These are phyloP conservation scores for Tortricodes alternella DNA, from an alignment of 2,888 invertebrate genomes.

Conservation along the genomic window DNA sequence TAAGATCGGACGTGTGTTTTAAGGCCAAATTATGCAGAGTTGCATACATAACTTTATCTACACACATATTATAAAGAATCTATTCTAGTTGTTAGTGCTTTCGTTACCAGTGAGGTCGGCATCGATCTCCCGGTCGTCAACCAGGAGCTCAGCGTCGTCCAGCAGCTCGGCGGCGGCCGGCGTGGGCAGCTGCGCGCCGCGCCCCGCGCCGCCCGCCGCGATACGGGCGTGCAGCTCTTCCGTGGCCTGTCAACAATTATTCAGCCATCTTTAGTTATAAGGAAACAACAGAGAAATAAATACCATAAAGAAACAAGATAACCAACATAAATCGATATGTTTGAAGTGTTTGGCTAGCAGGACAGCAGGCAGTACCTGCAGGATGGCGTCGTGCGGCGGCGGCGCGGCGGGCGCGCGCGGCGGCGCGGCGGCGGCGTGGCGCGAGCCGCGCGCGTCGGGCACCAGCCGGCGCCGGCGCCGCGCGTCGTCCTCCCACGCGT, in stretches of 20 bases:
- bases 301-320: too few species aligned
- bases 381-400: conserved; percentile 91
- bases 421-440: conserved; percentile 94
- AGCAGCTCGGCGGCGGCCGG: conserved; percentile 92
- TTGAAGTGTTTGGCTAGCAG: conserved; percentile 1
- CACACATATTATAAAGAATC: background rate
- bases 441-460: conserved; percentile 96
- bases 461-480: conserved; percentile 96
- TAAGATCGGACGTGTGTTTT: too few species aligned
- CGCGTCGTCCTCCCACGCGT: conserved; percentile 99
- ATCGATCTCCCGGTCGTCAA: conserved; percentile 95
- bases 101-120: conserved; percentile 89
- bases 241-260: conserved; percentile 84
- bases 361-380: conserved; percentile 82
- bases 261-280: background rate
- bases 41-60: background rate
- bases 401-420: conserved; percentile 92
- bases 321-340: too few species aligned
- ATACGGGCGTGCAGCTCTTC: conserved; percentile 97
- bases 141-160: conserved; percentile 96
- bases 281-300: too few species aligned
- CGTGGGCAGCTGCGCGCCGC: conserved; percentile 85
- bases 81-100: too few species aligned
- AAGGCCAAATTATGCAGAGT: too few species aligned
- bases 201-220: conserved; percentile 79